Percentiles rank a stretch among this genome's conserved stretches.
phyloP scores from a whole-genome alignment of 2,888 invertebrate genomes.

The Phymatocera aterrima region DNA sequence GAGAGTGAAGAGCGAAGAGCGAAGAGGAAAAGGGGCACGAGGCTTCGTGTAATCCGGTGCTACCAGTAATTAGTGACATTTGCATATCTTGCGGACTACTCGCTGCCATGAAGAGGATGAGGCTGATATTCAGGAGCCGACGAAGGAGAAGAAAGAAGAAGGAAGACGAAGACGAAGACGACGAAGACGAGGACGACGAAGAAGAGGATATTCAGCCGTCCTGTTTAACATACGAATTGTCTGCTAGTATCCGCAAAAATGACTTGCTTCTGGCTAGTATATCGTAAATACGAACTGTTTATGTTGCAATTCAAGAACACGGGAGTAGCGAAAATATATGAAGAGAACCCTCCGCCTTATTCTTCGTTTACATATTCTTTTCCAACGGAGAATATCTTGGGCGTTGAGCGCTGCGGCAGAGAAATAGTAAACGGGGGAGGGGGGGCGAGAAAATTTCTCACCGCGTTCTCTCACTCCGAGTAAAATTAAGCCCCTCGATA shows the following conservation, averaged over 20 bases:
- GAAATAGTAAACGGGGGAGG: no score
- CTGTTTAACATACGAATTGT: slow-evolving; percentile 70
- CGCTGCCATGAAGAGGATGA: slow-evolving; percentile 45
- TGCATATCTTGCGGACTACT: slow-evolving; percentile 70
- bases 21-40: slow-evolving; percentile 48
- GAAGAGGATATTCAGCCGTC: slow-evolving; percentile 30
- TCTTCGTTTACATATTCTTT: no score
- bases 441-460: no score
- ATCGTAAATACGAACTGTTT: slow-evolving; percentile 68
- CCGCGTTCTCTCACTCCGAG: no score
- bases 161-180: no score
- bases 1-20: slow-evolving; percentile 29
- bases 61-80: slow-evolving; percentile 72
- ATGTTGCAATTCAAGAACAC: slow-evolving; percentile 52
- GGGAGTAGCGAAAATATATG: not conserved
- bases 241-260: slow-evolving; percentile 62
- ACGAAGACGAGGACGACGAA: no score
- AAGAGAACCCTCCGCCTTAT: not conserved
- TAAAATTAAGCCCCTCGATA: slow-evolving; percentile 46
- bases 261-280: slow-evolving; percentile 58
- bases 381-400: no score
- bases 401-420: no score
- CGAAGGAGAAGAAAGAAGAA: no score
- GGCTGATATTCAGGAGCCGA: slow-evolving; percentile 9
- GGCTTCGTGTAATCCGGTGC: slow-evolving; percentile 65